phyloP scores from a whole-genome alignment of 1,140 invertebrate genomes.

The Aphaenogaster floridana region DNA sequence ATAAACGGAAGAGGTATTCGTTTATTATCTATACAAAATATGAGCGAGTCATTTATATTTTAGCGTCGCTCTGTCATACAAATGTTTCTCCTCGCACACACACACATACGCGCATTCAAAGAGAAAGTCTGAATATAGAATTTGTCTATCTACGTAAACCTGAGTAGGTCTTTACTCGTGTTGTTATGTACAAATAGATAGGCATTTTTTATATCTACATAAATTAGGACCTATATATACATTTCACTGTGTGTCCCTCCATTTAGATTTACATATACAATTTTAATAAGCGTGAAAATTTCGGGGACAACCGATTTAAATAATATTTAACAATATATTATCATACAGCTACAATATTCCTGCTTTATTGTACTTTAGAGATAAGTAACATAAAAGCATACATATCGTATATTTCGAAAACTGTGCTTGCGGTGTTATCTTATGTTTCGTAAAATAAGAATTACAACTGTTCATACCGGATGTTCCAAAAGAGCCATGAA shows the following conservation, averaged over 20 bases:
- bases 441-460: conserved; percentile 12
- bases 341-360: not conserved
- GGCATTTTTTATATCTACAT: conserved; percentile 65
- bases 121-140: conserved; percentile 35
- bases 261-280: conserved; percentile 29
- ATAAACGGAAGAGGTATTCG: conserved; percentile 41
- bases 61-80: not conserved
- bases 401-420: not conserved
- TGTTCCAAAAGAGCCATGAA: not conserved
- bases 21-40: conserved; percentile 58
- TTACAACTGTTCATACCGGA: not conserved
- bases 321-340: conserved; percentile 12
- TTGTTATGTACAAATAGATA: conserved; percentile 58
- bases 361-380: not conserved
- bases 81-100: not conserved
- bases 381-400: conserved; percentile 1
- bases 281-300: conserved; percentile 58
- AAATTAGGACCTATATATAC: conserved; percentile 42
- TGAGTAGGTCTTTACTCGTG: conserved; percentile 27
- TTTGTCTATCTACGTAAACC: conserved; percentile 37
- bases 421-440: not conserved
- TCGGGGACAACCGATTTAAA: conserved; percentile 46
- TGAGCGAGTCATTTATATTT: not conserved
- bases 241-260: not conserved
- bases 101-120: not conserved